Conservation (phyloP, 2,888 invertebrate species). For the Dichetophora obliterata region DNA sequence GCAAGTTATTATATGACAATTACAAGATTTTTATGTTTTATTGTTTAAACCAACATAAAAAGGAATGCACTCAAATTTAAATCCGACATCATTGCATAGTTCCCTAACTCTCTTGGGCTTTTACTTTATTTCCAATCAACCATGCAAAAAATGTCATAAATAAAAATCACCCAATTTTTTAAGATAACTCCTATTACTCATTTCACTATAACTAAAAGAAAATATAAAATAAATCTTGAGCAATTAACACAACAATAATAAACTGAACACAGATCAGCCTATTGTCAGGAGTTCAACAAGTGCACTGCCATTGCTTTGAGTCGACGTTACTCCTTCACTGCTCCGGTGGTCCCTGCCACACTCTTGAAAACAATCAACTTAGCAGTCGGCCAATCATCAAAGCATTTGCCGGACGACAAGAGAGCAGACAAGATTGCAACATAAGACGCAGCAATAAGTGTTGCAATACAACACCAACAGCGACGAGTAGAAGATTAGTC, state of each 20-base stretch:
- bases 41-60: too few relatives aligned
- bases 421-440: slow-evolving; percentile 35
- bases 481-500: neutral
- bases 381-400: slow-evolving; percentile 23
- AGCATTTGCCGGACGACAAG: slow-evolving; percentile 28
- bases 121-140: neutral
- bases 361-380: slow-evolving; percentile 12
- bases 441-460: slow-evolving; percentile 25
- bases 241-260: slow-evolving; percentile 27
- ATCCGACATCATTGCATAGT: too few relatives aligned
- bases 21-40: too few relatives aligned
- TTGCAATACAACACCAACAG: slow-evolving; percentile 25
- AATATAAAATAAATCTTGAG: neutral
- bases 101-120: neutral
- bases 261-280: neutral
- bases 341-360: slow-evolving; percentile 20
- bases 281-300: slow-evolving; percentile 5
- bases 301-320: neutral
- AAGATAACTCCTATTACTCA: too few relatives aligned
- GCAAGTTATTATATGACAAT: too few relatives aligned
- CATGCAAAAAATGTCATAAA: too few relatives aligned
- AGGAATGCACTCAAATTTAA: too few relatives aligned
- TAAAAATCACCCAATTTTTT: too few relatives aligned
- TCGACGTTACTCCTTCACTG: neutral
- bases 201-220: neutral